Base-by-base conservation (phyloP, 2,888 invertebrate genomes). In the Agonopterix subpropinquella region DNA sequence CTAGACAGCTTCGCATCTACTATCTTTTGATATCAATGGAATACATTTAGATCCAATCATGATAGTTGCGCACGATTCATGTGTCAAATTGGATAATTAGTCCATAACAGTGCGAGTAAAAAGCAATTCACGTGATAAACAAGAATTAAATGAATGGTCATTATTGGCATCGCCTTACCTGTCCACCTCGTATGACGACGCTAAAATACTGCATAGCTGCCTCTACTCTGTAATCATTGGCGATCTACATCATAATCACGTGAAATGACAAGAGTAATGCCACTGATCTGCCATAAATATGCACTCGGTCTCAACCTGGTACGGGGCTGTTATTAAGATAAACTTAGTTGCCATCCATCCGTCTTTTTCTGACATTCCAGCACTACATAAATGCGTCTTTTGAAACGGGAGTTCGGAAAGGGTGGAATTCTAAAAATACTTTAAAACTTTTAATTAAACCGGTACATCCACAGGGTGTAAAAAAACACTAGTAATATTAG, bases 91-190 rank as follows among this genome's bases (percentile, higher is more conserved):
- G 49, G 49, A 47, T 54, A 56, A 58, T 57, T 54, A 53, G 47
- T 46, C 43, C 44, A 54, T 58, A 54, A 57, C 46, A 53, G 51
- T 49, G 49, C 49, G 44, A 48, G 51, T 55, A 58, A 65, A 67
- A 68, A 62, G 49, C 47, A 48, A 46, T 49, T 63, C 54, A 62
- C 67, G 56, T 67, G 71, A 61, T 67, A 61, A 63, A 61, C 61
- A 55, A 61, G 62, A 64, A 67, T 67, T 61, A 71, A 65, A 66
- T 65, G 61, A 62, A 63, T 60, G 59, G 59, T 62, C 70, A 72
- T 71, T 69, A 67, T 56, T 65, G 64, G 59, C 62, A 70, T 70
- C 66, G 70, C 59, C 70, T 73, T 72, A 66, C 65, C 65, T 67
- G 54, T 56, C 56, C 59, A 61, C 56, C 56, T 62, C 52, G 61